Base-by-base conservation (phyloP, 2,113 vertebrate genomes). In the Aythya baeri region DNA sequence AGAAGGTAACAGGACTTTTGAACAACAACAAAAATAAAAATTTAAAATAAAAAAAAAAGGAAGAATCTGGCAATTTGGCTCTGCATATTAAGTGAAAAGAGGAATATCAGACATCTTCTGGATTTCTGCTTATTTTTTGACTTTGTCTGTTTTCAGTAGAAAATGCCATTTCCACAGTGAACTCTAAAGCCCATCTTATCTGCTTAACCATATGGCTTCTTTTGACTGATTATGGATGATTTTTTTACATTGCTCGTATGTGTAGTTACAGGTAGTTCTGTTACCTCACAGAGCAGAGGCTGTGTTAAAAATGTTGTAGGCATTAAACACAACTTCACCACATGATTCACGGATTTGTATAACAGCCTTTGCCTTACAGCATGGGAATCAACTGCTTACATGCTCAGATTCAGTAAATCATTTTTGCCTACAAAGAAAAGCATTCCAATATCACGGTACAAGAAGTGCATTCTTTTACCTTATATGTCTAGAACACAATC, bases 381-480 rank as follows among this genome's bases (percentile, higher is more conserved):
- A 68, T 2, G 34, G 31, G 18, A 67, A 16, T 57, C 66, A 83
- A 87, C 41, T 0, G 0, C 23, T 36, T 62, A 55, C 0, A 1
- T 22, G 23, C 38, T 44, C 21, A 66, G n/a, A 46, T 2, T 41
- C 21, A 67, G 25, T n/a, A 61, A 62, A 25, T 78, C 3, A n/a
- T 54, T 73, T 90, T 31, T 73, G 16, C 41, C 52, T 32, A 32
- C 9, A 77, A 3, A 13, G 72, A 62, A 14, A 52, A n/a, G 7
- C 3, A 3, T 68, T 83, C 59, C 22, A 31, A 4, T 31, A 57
- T n/a, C 27, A n/a, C 1, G 29, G 16, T 31, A 61, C 31, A 17
- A 85, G 4, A 66, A 62, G 34, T 61, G 44, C 54, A 5, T 10
- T 50, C 16, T 49, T 54, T 59, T 27, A 36, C 44, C 9, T 46